phyloP scores from a whole-genome alignment of 37 sponge, comb jelly and placozoan species.

The Ephydatia muelleri region DNA sequence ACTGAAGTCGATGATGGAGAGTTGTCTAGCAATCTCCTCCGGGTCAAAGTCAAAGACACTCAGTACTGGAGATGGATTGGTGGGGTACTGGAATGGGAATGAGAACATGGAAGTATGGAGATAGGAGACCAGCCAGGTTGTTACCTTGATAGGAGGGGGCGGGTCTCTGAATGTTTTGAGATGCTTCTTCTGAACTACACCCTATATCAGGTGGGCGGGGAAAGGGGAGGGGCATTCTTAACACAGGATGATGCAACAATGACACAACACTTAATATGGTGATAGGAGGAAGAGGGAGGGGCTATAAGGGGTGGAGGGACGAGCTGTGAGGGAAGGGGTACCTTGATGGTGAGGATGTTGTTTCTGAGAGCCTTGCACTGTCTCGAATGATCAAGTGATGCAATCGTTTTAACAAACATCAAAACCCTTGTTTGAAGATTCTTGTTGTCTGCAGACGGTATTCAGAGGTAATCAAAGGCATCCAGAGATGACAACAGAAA shows the following conservation, averaged over 20 bases:
- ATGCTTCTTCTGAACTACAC: slow-evolving; percentile 68
- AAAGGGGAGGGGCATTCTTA: too few relatives aligned
- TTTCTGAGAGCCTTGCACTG: slow-evolving; percentile 78
- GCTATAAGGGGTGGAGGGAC: too few relatives aligned
- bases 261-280: too few relatives aligned
- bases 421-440: slow-evolving; percentile 68
- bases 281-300: too few relatives aligned
- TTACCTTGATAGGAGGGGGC: slow-evolving; percentile 79
- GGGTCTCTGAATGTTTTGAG: slow-evolving; percentile 70
- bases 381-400: slow-evolving; percentile 75
- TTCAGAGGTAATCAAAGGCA: neutral
- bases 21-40: slow-evolving; percentile 90
- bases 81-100: slow-evolving; percentile 54
- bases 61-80: slow-evolving; percentile 42
- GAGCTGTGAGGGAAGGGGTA: slow-evolving; percentile 1
- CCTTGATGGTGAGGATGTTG: slow-evolving; percentile 75
- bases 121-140: neutral
- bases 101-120: neutral
- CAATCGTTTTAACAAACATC: slow-evolving; percentile 63
- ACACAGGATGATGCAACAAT: too few relatives aligned
- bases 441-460: slow-evolving; percentile 59
- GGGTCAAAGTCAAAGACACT: slow-evolving; percentile 92
- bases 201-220: slow-evolving; percentile 32
- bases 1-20: slow-evolving; percentile 89
- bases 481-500: neutral